phyloP scores from a whole-genome alignment of 2,888 invertebrate genomes.

The Tinea pellionella region DNA sequence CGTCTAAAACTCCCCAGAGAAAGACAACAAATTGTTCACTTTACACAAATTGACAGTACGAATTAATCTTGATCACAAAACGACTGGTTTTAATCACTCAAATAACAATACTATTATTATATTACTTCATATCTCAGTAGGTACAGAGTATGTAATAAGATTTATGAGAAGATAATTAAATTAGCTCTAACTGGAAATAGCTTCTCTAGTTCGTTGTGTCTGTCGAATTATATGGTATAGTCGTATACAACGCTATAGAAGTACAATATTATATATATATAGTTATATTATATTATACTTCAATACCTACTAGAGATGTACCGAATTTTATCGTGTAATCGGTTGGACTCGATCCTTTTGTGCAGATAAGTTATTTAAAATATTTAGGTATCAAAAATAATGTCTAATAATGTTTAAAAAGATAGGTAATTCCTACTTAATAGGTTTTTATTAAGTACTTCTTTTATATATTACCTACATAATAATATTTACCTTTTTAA shows the following conservation, averaged over 20 bases:
- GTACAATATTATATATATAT: too few relatives aligned
- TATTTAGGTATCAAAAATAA: too few relatives aligned
- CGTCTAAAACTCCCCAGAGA: slow-evolving; percentile 7
- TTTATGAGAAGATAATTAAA: slow-evolving; percentile 3
- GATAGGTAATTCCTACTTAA: too few relatives aligned
- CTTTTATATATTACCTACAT: too few relatives aligned
- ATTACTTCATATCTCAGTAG: not conserved
- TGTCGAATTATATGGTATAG: not conserved
- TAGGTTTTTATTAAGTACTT: too few relatives aligned
- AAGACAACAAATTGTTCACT: slow-evolving; percentile 11
- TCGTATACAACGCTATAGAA: not conserved
- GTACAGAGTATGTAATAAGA: not conserved
- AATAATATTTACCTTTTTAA: too few relatives aligned
- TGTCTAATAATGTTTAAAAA: too few relatives aligned
- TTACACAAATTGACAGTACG: slow-evolving; percentile 6
- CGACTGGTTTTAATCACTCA: not conserved
- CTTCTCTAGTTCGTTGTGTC: not conserved
- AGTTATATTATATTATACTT: too few relatives aligned
- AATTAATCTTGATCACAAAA: slow-evolving; percentile 12
- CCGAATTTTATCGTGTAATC: too few relatives aligned
- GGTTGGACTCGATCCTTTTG: too few relatives aligned
- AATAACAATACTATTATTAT: not conserved
- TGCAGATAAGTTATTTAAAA: too few relatives aligned
- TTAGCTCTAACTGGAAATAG: not conserved
- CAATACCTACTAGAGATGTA: too few relatives aligned